Percentiles rank a stretch among this genome's conserved stretches.
Evolutionary conservation across 2,113 vertebrate species (phyloP).

Genomic region (Vimba vimba): DNA sequence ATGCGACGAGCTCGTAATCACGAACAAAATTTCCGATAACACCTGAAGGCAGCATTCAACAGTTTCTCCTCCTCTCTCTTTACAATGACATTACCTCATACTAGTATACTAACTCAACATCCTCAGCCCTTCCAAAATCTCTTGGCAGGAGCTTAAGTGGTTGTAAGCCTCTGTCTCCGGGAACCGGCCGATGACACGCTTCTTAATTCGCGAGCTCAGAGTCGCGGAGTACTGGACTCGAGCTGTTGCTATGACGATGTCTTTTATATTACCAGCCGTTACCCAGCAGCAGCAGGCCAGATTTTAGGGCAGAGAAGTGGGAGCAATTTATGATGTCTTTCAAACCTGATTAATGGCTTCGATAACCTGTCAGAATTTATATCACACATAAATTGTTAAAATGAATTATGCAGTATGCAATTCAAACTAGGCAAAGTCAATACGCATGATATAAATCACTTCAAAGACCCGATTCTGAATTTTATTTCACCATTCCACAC

Average conservation of each 20-base stretch:
- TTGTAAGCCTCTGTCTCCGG: not conserved
- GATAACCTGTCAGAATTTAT: conserved; percentile 5
- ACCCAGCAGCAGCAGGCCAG: not conserved
- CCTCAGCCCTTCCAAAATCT: not conserved
- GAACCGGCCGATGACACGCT: conserved; percentile 11
- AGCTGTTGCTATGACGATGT: conserved; percentile 57
- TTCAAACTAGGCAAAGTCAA: conserved; percentile 7
- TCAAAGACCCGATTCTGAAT: not conserved
- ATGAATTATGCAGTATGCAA: not conserved
- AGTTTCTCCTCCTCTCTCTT: not conserved
- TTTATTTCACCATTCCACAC: conserved; percentile 25
- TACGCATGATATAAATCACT: not conserved
- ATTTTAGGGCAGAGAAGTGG: not conserved
- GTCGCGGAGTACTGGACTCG: not conserved
- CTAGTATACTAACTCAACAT: not conserved
- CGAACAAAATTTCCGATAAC: too few relatives aligned
- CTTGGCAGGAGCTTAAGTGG: not conserved
- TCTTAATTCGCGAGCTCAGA: conserved; percentile 23
- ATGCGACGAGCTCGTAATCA: too few relatives aligned
- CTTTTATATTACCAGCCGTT: not conserved
- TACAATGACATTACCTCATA: not conserved
- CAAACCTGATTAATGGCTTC: not conserved
- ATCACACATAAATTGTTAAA: conserved; percentile 7
- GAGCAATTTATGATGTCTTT: not conserved
- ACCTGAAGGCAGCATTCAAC: not conserved